Evolutionary conservation across 2,888 invertebrate genomes (phyloP), one percentile per base, ranked within the genome.

Genomic region (Cancer borealis): DNA sequence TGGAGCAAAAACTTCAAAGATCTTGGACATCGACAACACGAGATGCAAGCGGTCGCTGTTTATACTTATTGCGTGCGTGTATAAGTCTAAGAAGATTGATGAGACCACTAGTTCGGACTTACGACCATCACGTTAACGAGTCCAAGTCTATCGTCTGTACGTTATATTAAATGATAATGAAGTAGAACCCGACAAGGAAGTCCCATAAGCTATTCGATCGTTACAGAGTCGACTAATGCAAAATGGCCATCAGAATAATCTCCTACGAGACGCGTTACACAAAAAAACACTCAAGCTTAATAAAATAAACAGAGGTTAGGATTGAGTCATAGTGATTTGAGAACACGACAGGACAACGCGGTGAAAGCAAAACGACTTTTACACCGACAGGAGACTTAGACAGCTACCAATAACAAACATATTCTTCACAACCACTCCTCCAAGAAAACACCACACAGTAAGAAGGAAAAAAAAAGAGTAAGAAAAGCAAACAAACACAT

Each of bases 181-280:
- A 79, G 79, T 10, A 14, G 30, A 14, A 12, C 14, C 14, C 30
- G 79, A 79, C 30, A 79, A 79, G 79, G 26, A 30, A 26, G 30
- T 66, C 66, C 66, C 66, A 79, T 30, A 30, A 8, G 30, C 30
- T 30, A 79, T 79, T 3, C 8, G 30, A 30, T 79, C 30, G 79
- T 14, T 79, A 79, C 21, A 14, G 30, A 79, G 79, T 26, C 79
- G 79, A 79, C 79, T 79, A 79, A 79, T 79, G 79, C 30, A 79
- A 12, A 30, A 79, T 30, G 79, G 8, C 79, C 30, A 6, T 73
- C n/a, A 26, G 6, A 73, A 73, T 73, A n/a, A 73, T 73, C 73
- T 73, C 73, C 26, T 6, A 73, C 73, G 26, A 26, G 73, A 73
- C 73, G 73, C 4, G n/a, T 4, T 6, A 26, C 73, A 73, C 73